Evolutionary conservation across 2,797 vertebrate species (phyloP).

Genomic region (Cryptoblepharus egeriae): DNA sequence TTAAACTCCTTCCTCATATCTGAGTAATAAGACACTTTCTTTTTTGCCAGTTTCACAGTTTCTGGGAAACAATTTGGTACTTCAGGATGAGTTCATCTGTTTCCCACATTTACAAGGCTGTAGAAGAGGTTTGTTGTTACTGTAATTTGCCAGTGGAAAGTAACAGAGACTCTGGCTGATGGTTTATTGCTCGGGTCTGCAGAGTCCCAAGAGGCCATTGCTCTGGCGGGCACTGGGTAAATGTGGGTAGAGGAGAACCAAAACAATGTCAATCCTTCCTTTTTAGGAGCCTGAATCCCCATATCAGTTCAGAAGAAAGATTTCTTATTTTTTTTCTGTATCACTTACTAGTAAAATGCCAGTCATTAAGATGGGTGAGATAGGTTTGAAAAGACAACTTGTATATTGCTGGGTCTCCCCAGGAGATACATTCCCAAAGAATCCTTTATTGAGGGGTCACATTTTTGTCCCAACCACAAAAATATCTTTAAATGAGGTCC

Average conservation of each 20-base stretch:
- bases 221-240: neutral
- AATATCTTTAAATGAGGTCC: too few relatives aligned
- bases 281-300: neutral
- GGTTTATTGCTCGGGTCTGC: neutral
- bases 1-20: neutral
- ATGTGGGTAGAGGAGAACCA: too few relatives aligned
- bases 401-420: too few relatives aligned
- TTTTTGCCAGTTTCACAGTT: slow-evolving; percentile 29
- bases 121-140: slow-evolving; percentile 27
- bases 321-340: neutral
- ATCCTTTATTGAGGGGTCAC: neutral
- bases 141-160: slow-evolving; percentile 48
- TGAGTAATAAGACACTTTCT: slow-evolving; percentile 27
- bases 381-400: neutral
- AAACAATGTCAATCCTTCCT: neutral
- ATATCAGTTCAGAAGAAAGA: neutral
- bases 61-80: slow-evolving; percentile 56
- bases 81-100: slow-evolving; percentile 17
- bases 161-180: neutral
- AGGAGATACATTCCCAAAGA: neutral
- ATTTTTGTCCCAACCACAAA: too few relatives aligned
- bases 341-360: neutral
- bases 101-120: slow-evolving; percentile 22
- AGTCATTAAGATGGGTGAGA: neutral
- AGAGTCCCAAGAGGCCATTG: neutral